Conservation (phyloP, 2,888 invertebrate species). For the Nomada flava region DNA sequence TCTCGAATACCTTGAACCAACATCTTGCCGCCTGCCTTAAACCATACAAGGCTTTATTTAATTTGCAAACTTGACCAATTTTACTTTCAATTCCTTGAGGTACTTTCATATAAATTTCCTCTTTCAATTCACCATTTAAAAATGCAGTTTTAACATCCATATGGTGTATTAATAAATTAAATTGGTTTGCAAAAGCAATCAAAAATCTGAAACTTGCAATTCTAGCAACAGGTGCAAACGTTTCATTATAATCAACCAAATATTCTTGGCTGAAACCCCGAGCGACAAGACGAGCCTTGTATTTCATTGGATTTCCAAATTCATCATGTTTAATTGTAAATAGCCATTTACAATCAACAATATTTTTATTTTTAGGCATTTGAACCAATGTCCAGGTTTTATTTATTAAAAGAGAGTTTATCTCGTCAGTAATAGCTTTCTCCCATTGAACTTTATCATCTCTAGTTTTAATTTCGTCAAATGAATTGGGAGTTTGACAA, state of each 20-base stretch:
- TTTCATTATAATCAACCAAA: too few species aligned
- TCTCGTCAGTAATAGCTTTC: slow-evolving; percentile 14
- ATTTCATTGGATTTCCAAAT: slow-evolving; percentile 22
- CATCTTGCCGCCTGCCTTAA: neutral
- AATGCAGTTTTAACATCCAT: too few species aligned
- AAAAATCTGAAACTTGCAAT: too few species aligned
- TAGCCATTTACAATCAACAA: too few species aligned
- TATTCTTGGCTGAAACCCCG: too few species aligned
- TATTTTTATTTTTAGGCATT: too few species aligned
- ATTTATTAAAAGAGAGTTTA: slow-evolving; percentile 23
- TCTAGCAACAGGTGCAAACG: too few species aligned
- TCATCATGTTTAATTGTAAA: neutral
- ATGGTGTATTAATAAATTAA: neutral
- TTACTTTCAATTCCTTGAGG: neutral
- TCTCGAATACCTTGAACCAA: neutral
- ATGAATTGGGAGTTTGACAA: neutral
- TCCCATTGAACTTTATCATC: slow-evolving; percentile 7
- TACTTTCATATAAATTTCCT: neutral
- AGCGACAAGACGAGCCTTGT: neutral
- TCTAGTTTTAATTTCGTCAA: slow-evolving; percentile 16
- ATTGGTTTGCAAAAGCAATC: neutral
- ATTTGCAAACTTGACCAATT: neutral
- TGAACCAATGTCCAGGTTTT: slow-evolving; percentile 15
- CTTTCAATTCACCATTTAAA: too few species aligned
- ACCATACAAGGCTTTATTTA: neutral